These are phyloP conservation scores for Neodontobutis hainanensis DNA, from an alignment of 2,113 vertebrate species.

Conservation along the genomic window DNA sequence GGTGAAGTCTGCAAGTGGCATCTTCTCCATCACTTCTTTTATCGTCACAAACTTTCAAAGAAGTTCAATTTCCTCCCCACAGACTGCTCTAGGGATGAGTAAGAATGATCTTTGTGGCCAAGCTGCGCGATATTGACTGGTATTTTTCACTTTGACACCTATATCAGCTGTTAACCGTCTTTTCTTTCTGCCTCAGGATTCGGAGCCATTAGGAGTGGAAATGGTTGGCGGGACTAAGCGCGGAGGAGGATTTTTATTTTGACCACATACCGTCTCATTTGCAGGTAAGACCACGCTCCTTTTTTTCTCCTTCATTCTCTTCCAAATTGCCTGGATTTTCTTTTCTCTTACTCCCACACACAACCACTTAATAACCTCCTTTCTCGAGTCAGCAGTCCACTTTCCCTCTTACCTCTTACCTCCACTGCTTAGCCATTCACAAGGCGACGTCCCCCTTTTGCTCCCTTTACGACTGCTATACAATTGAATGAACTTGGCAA, in stretches of 20 bases:
- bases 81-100: constrained; percentile 5
- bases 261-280: constrained; percentile 23
- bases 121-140: constrained; percentile 7
- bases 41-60: constrained; percentile 52
- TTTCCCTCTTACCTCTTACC: constrained; percentile 28
- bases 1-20: not conserved
- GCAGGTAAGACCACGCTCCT: constrained; percentile 9
- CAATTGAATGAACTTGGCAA: constrained; percentile 44
- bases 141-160: constrained; percentile 17
- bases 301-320: constrained; percentile 15
- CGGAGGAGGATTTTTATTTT: not conserved
- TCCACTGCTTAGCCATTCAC: constrained; percentile 29
- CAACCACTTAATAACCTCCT: constrained; percentile 34
- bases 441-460: too few species aligned
- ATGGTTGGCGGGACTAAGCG: not conserved
- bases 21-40: constrained; percentile 16
- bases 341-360: constrained; percentile 6
- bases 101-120: constrained; percentile 23
- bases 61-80: constrained; percentile 44
- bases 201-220: not conserved
- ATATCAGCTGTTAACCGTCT: not conserved
- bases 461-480: not conserved
- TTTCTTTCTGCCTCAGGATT: constrained; percentile 19
- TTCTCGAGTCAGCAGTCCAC: constrained; percentile 24
- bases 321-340: constrained; percentile 8